Conservation (phyloP, 2,797 vertebrate species). For the Helarctos malayanus region DNA sequence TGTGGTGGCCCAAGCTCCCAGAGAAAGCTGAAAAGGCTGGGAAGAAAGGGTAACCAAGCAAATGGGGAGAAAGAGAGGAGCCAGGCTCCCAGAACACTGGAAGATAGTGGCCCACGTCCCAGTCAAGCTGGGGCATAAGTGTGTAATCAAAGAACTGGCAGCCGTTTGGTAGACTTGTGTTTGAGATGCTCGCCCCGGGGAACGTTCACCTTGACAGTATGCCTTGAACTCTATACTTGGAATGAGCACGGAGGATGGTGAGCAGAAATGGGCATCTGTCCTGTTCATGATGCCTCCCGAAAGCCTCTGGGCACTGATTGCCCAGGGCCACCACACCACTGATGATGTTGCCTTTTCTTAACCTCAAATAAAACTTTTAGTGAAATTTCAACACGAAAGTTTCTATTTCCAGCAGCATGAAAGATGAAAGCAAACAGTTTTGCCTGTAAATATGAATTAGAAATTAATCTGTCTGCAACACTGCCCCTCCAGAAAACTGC, state of each 20-base stretch:
- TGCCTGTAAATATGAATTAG: neutral
- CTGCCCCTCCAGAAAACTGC: neutral
- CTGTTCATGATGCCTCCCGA: neutral
- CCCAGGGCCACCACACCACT: neutral
- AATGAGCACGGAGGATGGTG: neutral
- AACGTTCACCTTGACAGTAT: neutral
- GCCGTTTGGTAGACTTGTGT: neutral
- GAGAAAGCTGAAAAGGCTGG: neutral
- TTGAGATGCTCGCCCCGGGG: neutral
- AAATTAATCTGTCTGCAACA: neutral
- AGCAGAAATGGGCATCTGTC: neutral
- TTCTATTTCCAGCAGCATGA: neutral
- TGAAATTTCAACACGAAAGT: neutral
- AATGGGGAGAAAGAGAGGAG: neutral
- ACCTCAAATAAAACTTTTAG: slow-evolving; percentile 12
- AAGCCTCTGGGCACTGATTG: neutral
- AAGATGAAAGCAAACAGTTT: neutral
- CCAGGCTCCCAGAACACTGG: neutral
- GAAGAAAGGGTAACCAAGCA: neutral
- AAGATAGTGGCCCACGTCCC: neutral
- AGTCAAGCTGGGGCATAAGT: neutral
- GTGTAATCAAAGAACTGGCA: neutral
- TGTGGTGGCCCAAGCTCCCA: neutral
- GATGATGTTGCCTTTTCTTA: neutral
- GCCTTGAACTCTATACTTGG: neutral